Base-by-base conservation (phyloP, 2,888 invertebrate genomes). In the Ormyrus labotus region DNA sequence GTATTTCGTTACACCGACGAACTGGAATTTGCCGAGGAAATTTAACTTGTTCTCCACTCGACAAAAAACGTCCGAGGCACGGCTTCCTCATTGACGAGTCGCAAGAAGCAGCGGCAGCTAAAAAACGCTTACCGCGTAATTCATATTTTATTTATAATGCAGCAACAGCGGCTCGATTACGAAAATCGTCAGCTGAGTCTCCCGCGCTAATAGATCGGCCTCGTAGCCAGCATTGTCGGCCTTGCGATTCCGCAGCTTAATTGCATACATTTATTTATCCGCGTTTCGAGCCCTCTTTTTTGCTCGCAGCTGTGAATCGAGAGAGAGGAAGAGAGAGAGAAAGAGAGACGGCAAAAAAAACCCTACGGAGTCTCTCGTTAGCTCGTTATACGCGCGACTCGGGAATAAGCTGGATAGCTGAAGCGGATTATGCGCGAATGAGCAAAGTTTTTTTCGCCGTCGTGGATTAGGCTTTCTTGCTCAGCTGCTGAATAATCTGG, bases 251-350 rank as follows among this genome's bases (percentile, higher is more conserved):
- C 8, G n/a, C 34, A 65, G 3, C 50, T 78, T 81, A 81, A 81
- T 81, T 81, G 79, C 81, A 79, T 81, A 72, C 79, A 81, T 81
- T 81, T 81, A 81, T 81, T 81, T 81, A 81, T 81, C 64, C 64
- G 57, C 75, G 71, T 47, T 58, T 57, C 34, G 34, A 34, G 34
- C 34, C 34, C 10, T 64, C 19, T 57, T 53, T 51, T 53, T 61
- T 34, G 34, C 7, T 45, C n/a, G 7, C 9, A 8, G 13, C 5
- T 11, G 19, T 61, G 61, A 6, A 6, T 61, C 6, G 6, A 51
- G 65, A 13, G 34, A 34, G 34, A 34, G 34, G 3, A 3, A 34
- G 34, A 3, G 3, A 34, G 34, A 34, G 34, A 34, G 13, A 13
- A 0, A 13, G 13, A 13, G 34, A 34, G 34, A 34, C 34, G 34